A percentile compares a stretch with the other conserved stretches of the same genome.
Conservation (phyloP, 92 coral and sea anemone genomes). For the Umimayanthus chanpuru region DNA sequence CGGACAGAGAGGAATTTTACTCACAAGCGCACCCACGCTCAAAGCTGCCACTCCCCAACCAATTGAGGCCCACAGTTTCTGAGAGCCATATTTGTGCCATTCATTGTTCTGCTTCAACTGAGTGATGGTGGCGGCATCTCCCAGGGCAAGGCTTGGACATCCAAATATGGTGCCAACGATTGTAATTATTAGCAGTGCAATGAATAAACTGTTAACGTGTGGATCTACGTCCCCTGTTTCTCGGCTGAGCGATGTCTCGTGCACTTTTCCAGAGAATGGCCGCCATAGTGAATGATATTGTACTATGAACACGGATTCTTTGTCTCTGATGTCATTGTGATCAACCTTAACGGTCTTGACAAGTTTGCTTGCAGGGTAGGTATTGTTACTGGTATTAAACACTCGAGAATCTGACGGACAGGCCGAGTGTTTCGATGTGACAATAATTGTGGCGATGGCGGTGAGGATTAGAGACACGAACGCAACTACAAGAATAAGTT, state of each 20-base stretch:
- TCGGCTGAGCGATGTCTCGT: neutral
- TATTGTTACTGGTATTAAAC: neutral
- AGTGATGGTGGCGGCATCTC: slow-evolving; percentile 73
- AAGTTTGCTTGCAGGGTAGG: slow-evolving; percentile 4
- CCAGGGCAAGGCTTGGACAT: slow-evolving; percentile 75
- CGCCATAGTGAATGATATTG: neutral
- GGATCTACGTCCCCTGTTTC: neutral
- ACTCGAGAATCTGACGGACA: neutral
- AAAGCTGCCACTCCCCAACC: slow-evolving; percentile 86
- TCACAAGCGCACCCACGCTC: slow-evolving; percentile 69
- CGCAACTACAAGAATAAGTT: slow-evolving; percentile 42
- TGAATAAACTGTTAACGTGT: slow-evolving; percentile 47
- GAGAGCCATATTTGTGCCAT: slow-evolving; percentile 74
- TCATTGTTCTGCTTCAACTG: slow-evolving; percentile 56
- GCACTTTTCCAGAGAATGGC: neutral
- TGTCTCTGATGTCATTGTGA: neutral
- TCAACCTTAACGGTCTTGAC: neutral
- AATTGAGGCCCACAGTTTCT: slow-evolving; percentile 87
- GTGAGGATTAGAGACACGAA: slow-evolving; percentile 45
- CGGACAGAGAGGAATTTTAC: slow-evolving; percentile 50
- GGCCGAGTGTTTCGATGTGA: neutral
- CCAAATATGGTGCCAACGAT: slow-evolving; percentile 72
- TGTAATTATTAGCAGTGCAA: slow-evolving; percentile 62
- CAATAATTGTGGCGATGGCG: slow-evolving; percentile 37
- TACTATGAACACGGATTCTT: neutral